Evolutionary conservation across 2,113 vertebrate species (phyloP), one percentile per base, ranked within the genome.

Genomic region (Camelus dromedarius): DNA sequence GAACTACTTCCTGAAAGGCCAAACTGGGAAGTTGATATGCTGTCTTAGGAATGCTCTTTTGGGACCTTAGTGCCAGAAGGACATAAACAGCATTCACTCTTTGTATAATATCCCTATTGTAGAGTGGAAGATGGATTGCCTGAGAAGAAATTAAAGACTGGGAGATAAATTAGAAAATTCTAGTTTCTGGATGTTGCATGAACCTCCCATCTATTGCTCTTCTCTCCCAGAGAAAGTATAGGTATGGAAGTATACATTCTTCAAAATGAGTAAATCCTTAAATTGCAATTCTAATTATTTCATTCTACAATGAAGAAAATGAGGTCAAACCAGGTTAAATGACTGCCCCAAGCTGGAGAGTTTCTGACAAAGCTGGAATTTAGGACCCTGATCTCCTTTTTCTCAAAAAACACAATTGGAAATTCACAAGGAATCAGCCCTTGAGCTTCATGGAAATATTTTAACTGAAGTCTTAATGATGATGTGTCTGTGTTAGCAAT

Each of bases 391-490:
- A 35, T 83, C 26, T 81, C 6, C 28, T 77, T 28, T 48, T 69
- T 82, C 56, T 80, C 8, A 76, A 79, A 62, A 96, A 93, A 2
- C 0, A 64, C 2, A n/a, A 75, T 80, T 93, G 94, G 95, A 93
- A 92, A 62, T 20, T 93, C 88, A 79, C 20, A 69, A 77, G 48
- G 32, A 91, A 50, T 8, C 35, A 94, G 38, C 13, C 58, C n/a
- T 97, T 86, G 3, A 93, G 28, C 82, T 97, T 14, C n/a, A 82
- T n/a, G 97, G 60, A 96, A 94, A 75, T 87, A 96, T 92, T 96
- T 92, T 96, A 96, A 81, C 12, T 90, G 8, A 70, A 4, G 8
- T 66, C 83, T 79, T 79, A 94, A 54, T 76, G 64, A 58, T 96
- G 82, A 96, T 94, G 54, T 89, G 79, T 30, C 67, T 96, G 0